Base-by-base conservation (phyloP, 2,888 invertebrate species). In the Tethea ocularis region DNA sequence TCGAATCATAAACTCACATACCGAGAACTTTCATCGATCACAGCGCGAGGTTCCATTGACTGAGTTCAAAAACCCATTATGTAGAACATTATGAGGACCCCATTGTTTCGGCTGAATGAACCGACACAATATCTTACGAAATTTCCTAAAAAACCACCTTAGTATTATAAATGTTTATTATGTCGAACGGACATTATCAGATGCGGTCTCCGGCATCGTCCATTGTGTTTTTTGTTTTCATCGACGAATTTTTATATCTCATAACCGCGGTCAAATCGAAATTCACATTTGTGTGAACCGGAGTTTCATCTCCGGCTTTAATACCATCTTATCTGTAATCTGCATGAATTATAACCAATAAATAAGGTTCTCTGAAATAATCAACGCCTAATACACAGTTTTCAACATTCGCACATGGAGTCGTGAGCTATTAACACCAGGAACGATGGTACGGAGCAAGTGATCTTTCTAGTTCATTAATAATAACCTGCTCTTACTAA, bases 51-150 rank as follows among this genome's bases (percentile, higher is more conserved):
- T 91, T 91, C 91, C 91, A 86, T 82, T 87, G 82, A 83, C 75
- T 86, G 91, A 83, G 84, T 86, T 86, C 89, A 84, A 86, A 89
- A 89, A 87, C 78, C 86, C 89, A 91, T 91, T 91, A 91, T 87
- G 82, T 85, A 73, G 87, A 83, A 87, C 88, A 86, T 89, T 87
- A 90, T 86, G 85, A 84, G 83, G 80, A 79, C 80, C 83, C 89
- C 89, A 92, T 92, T 92, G 91, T 92, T 78, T 90, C 85, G 89
- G 80, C 79, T 89, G 87, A 92, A 89, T 87, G 89, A 84, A 74
- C 88, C 83, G 80, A 82, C 83, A 89, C 89, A 91, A 91, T 91
- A 91, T 90, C 90, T 91, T 91, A 89, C 89, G 89, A 91, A 91
- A 91, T 92, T 92, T 88, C 87, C 89, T 87, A 88, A 91, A 90